Percentiles rank a stretch among this genome's conserved stretches.
Conservation (phyloP, 2,888 invertebrate species). For the Carpatolechia fugitivella region DNA sequence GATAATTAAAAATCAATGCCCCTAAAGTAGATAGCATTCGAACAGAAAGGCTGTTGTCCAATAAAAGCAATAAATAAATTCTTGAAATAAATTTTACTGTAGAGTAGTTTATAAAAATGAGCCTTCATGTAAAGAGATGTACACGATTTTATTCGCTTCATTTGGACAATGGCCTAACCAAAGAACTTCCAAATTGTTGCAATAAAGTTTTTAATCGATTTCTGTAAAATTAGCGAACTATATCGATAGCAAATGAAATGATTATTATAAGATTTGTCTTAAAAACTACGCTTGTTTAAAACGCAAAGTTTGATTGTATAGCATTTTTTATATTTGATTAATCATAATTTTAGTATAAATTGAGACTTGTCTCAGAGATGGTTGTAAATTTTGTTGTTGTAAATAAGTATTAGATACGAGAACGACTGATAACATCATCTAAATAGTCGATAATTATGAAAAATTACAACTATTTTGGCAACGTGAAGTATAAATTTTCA, state of each 20-base stretch:
- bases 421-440: conserved; percentile 55
- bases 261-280: conserved; percentile 29
- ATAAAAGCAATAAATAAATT: conserved; percentile 16
- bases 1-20: conserved; percentile 17
- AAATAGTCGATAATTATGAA: conserved; percentile 28
- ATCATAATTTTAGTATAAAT: conserved; percentile 39
- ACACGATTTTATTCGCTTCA: not conserved
- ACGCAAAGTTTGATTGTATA: conserved; percentile 25
- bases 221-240: conserved; percentile 37
- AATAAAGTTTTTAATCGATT: conserved; percentile 47
- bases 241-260: conserved; percentile 21
- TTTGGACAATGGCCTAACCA: conserved; percentile 28
- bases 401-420: conserved; percentile 57
- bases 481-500: not conserved
- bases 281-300: conserved; percentile 40
- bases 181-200: conserved; percentile 55
- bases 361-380: conserved; percentile 44
- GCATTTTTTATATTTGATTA: conserved; percentile 28
- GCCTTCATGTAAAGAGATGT: not conserved
- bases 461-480: conserved; percentile 4
- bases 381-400: conserved; percentile 61
- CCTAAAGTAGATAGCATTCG: conserved; percentile 18
- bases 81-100: not conserved
- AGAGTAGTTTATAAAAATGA: not conserved
- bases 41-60: conserved; percentile 6